Evolutionary conservation across 2,888 invertebrate species (phyloP), one percentile per base, ranked within the genome.

Genomic region (Elysia crispata): DNA sequence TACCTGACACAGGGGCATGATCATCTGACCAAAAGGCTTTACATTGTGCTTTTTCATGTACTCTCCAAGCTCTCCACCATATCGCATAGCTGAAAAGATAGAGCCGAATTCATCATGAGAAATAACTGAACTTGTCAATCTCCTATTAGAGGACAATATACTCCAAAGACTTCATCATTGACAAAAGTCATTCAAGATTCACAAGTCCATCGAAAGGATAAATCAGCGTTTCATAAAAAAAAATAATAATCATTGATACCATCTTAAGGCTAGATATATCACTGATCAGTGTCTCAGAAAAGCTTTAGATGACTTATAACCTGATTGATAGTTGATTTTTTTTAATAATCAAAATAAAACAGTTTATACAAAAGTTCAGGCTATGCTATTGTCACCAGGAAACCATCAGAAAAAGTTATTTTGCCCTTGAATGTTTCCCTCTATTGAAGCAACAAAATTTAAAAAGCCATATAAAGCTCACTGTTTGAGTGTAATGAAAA

Each of bases 41-140:
- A 98, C 91, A 0, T 95, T 93, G 86, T 96, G 96, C 77, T 95
- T 95, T 89, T 95, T 95, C 96, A 97, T 96, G 88, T 96, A 97
- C 0, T 93, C 31, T 94, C 95, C 94, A 93, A 98, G 93, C 92
- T 98, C 97, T 89, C 95, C 94, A 0, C 94, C 95, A 91, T 95
- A 95, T 70, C 95, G 94, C 0, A 96, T 95, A 77, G 95, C 95
- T 94, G 80, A 54, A 84, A 81, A 80, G 62, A 84, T 66, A 77
- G 50, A 79, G 11, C 41, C 3, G 11, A 41, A 41, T 41, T 41
- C 13, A 30, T 33, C 31, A n/a, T n/a, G 31, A n/a, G 18, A 69
- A 69, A 25, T 30, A 23, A 64, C 15, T 0, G 1, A 64, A 64
- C 64, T n/a, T 64, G 23, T 11, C 25, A 5, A 60, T 15, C 60